Evolutionary conservation across 2,888 invertebrate species (phyloP).

Genomic region (Tubiluchus corallicola): DNA sequence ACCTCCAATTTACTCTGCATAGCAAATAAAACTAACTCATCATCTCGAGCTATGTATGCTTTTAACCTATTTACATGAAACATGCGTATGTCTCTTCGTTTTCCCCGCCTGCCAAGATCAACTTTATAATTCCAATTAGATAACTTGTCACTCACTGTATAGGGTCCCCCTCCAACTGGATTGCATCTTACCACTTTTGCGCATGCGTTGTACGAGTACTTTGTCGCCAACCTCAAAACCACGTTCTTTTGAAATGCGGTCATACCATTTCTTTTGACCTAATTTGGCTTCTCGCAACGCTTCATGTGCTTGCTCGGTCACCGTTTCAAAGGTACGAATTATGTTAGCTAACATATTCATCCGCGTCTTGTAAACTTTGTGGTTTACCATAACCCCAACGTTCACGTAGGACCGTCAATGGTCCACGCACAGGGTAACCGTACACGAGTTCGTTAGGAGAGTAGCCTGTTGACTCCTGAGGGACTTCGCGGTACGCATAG

Average conservation of each 20-base stretch:
- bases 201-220: slow-evolving; percentile 13
- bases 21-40: too few species aligned
- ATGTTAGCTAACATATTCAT: not conserved
- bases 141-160: too few species aligned
- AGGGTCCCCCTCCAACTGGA: too few species aligned
- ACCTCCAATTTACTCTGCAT: too few species aligned
- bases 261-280: slow-evolving; percentile 10
- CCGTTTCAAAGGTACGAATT: not conserved
- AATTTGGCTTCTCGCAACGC: slow-evolving; percentile 6
- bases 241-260: slow-evolving; percentile 11
- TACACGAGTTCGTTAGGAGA: not conserved
- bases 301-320: not conserved
- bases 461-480: not conserved
- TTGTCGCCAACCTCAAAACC: slow-evolving; percentile 12
- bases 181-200: too few species aligned
- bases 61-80: too few species aligned
- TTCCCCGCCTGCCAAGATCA: too few species aligned
- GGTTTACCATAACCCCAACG: too few species aligned
- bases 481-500: not conserved
- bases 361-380: not conserved
- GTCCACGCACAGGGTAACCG: not conserved
- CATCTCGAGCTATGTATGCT: too few species aligned
- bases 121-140: too few species aligned
- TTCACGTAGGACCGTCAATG: not conserved
- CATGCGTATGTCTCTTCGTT: too few species aligned